A percentile compares a stretch with the other conserved stretches of the same genome.
These are phyloP conservation scores for Aegithalos caudatus DNA, from an alignment of 2,113 vertebrate genomes.

Conservation along the genomic window DNA sequence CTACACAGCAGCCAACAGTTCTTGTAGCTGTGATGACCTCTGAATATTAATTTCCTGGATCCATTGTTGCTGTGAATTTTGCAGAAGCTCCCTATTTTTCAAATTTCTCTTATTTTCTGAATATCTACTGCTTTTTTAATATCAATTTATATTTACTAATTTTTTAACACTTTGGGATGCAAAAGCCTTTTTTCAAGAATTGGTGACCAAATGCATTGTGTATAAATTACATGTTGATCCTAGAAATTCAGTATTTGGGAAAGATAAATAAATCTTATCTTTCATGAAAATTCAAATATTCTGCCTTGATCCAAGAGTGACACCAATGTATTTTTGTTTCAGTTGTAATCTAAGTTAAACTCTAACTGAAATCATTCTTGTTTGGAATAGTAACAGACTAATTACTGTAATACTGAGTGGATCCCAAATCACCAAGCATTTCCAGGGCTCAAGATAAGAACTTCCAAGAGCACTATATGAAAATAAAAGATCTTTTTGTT, in stretches of 20 bases:
- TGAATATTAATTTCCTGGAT: not conserved
- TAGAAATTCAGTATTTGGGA: not conserved
- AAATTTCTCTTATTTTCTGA: not conserved
- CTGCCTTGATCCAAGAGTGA: rapidly evolving
- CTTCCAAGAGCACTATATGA: not conserved
- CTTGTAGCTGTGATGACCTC: not conserved
- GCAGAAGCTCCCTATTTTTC: not conserved
- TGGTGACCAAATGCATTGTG: not conserved
- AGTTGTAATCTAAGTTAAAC: not conserved
- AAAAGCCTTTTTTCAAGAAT: not conserved
- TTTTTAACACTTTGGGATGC: not conserved
- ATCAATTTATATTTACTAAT: not conserved
- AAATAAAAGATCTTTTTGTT: not conserved
- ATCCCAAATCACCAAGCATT: not conserved
- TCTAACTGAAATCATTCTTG: not conserved
- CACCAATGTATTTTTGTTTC: not conserved
- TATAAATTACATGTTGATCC: not conserved
- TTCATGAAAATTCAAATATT: not conserved
- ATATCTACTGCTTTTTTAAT: not conserved
- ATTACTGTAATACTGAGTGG: not conserved
- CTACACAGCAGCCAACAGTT: not conserved
- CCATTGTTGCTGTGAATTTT: not conserved
- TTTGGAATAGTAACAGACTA: not conserved
- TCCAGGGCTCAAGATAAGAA: not conserved
- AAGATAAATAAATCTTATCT: not conserved